Base-by-base conservation (phyloP, 37 sponge, comb jelly and placozoan species). In the Axinella damicornis region DNA sequence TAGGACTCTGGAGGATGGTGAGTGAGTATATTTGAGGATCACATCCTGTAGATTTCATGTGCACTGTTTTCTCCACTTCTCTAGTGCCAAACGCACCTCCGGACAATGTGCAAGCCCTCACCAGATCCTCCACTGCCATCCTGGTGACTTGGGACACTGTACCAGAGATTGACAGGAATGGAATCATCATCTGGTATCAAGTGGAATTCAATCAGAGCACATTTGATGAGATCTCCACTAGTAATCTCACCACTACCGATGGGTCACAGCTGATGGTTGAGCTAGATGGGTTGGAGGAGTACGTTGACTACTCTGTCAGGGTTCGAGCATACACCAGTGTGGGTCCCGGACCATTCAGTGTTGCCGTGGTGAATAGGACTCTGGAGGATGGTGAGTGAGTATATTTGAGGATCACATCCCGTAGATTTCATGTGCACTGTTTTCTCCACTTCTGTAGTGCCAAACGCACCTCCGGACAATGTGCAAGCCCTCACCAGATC, bases 1-100 rank as follows among this genome's bases (percentile, higher is more conserved):
- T 36, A 53, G 57, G 25, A 84, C 85, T 15, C 1, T 25, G 40
- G 76, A 84, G 32, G 81, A 80, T 69, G 67, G 81, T 80, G 55
- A 56, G 81, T 55, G 0, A 18, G 30, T 5, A 57, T 46, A 12
- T 46, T 6, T 40, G 16, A 40, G 2, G 53, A 40, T 72, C 9
- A 14, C 27, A 21, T 40, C 16, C 2, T 12, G 9, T 12, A 12
- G 9, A 12, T 46, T 12, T 46, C 6, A 46, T 46, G 9, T 46
- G 46, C 46, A 4, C 4, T 9, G 46, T 46, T 46, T 46, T 46
- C 46, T 46, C 46, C 46, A 46, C 46, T 46, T 68, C 5, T 59
- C 20, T 25, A 77, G 78, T 4, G 5, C 78, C 78, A 20, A 20
- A 11, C 6, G 60, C 62, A 2, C 11, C 61, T 32, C 78, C 78